phyloP scores from a whole-genome alignment of 2,888 invertebrate species.

The Phyllotreta cruciferae region DNA sequence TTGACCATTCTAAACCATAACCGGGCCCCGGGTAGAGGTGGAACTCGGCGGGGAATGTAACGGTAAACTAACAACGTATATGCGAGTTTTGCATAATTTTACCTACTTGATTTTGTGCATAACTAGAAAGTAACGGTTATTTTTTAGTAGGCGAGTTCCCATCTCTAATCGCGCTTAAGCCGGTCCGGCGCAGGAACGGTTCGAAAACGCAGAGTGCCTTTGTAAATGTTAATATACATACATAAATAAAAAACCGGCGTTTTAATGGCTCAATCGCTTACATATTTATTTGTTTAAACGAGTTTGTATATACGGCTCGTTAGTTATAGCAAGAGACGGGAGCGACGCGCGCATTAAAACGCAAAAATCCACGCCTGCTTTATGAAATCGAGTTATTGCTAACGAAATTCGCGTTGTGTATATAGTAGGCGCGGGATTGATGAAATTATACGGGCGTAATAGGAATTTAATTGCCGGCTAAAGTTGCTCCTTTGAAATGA shows the following conservation, averaged over 20 bases:
- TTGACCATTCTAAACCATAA: slow-evolving; percentile 19
- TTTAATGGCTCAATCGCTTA: slow-evolving; percentile 19
- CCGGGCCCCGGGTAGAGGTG: slow-evolving; percentile 13
- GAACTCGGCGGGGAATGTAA: not conserved
- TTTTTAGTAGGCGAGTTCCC: slow-evolving; percentile 25
- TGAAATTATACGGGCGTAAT: too few species aligned
- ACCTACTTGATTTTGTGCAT: not conserved
- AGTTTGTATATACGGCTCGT: too few species aligned
- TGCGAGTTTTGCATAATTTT: not conserved
- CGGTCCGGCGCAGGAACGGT: slow-evolving; percentile 37
- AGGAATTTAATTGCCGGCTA: too few species aligned
- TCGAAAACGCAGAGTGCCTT: slow-evolving; percentile 28
- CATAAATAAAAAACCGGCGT: slow-evolving; percentile 18
- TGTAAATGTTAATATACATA: not conserved
- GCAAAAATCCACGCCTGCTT: too few species aligned
- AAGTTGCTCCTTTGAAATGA: too few species aligned
- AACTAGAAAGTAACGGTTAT: not conserved
- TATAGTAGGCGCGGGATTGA: too few species aligned
- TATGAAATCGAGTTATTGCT: too few species aligned
- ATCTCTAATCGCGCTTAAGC: slow-evolving; percentile 30
- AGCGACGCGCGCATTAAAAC: too few species aligned
- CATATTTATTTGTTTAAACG: too few species aligned
- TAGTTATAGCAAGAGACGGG: too few species aligned
- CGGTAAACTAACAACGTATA: not conserved
- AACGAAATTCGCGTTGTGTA: too few species aligned